Conservation (phyloP, 1,140 invertebrate genomes). For the Fopius arisanus region DNA sequence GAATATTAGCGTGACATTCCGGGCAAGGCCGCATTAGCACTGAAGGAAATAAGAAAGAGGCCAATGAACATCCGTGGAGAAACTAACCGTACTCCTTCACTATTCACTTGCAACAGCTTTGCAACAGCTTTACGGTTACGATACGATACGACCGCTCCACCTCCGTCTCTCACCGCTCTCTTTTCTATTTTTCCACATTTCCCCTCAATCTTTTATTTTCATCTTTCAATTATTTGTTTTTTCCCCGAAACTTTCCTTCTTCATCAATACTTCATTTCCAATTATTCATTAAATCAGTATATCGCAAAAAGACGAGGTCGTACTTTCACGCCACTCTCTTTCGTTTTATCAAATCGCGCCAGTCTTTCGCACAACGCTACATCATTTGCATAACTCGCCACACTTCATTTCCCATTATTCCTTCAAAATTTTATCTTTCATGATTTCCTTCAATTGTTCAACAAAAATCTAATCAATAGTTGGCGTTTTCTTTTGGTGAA, state of each 20-base stretch:
- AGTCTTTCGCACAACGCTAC: too few species aligned
- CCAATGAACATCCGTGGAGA: slow-evolving; percentile 60
- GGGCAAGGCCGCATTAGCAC: slow-evolving; percentile 52
- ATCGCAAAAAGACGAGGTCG: too few species aligned
- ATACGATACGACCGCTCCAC: slow-evolving; percentile 34
- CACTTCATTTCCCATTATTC: too few species aligned
- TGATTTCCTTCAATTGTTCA: too few species aligned
- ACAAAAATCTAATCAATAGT: too few species aligned
- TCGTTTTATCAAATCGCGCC: too few species aligned
- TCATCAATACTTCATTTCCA: background rate
- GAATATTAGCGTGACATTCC: slow-evolving; percentile 46
- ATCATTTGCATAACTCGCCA: too few species aligned
- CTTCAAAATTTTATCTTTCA: too few species aligned
- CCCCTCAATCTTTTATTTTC: background rate
- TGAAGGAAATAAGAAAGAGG: slow-evolving; percentile 48
- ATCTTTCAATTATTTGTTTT: background rate
- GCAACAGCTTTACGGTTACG: slow-evolving; percentile 42
- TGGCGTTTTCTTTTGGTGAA: too few species aligned
- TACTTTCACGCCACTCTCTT: too few species aligned
- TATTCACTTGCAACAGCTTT: slow-evolving; percentile 34
- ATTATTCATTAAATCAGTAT: too few species aligned
- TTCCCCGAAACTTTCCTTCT: background rate
- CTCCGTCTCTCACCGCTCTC: slow-evolving; percentile 26
- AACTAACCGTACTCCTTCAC: slow-evolving; percentile 58
- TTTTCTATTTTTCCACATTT: background rate